Conservation (phyloP, 2,113 vertebrate genomes). For the Lepisosteus oculatus region DNA sequence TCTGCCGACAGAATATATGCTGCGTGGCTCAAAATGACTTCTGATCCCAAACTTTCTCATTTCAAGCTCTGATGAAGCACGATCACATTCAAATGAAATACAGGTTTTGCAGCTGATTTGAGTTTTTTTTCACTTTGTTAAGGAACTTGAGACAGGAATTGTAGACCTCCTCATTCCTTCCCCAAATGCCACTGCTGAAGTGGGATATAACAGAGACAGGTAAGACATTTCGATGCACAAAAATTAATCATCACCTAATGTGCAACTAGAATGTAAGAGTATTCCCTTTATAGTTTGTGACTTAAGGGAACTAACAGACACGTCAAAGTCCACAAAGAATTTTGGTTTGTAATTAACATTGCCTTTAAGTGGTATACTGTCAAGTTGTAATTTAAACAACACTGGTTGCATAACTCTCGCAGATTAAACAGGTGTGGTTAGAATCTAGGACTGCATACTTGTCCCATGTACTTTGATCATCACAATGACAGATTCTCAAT, state of each 20-base stretch:
- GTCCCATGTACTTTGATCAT: too few species aligned
- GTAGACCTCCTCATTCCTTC: conserved; percentile 81
- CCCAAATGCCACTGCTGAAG: conserved; percentile 79
- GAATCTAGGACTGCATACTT: too few species aligned
- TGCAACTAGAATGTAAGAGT: too few species aligned
- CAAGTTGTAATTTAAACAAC: too few species aligned
- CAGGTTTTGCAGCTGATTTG: neutral
- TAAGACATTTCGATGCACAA: conserved; percentile 35
- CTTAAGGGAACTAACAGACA: neutral
- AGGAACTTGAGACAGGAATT: conserved; percentile 80
- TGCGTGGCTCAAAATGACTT: too few species aligned
- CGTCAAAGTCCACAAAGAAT: conserved; percentile 3
- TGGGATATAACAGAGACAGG: conserved; percentile 82
- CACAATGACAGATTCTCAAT: too few species aligned
- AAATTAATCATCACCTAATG: neutral
- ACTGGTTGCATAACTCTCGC: too few species aligned
- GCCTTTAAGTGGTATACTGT: neutral
- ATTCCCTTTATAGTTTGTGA: too few species aligned
- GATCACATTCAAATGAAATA: too few species aligned
- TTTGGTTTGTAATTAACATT: neutral
- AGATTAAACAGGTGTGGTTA: too few species aligned
- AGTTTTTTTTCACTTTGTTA: conserved; percentile 8
- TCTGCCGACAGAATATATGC: too few species aligned
- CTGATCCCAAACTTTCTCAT: neutral
- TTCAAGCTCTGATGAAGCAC: too few species aligned